Percentiles rank a stretch among this genome's conserved stretches.
Evolutionary conservation across 2,113 vertebrate genomes (phyloP).

Genomic region (Cettia cetti): DNA sequence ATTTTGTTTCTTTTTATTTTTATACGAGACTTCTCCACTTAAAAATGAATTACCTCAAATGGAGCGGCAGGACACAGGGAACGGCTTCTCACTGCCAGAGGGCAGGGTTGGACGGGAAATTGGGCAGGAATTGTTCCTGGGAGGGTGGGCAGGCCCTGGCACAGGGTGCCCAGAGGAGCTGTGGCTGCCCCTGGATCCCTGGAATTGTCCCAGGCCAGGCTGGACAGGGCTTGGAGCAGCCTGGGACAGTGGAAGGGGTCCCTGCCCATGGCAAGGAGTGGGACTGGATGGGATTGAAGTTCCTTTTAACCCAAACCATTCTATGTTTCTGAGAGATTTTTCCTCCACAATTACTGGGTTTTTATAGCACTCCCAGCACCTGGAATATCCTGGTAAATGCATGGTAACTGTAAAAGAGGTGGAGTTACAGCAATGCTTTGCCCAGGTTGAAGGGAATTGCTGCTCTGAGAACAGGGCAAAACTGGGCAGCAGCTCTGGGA

Average conservation of each 20-base stretch:
- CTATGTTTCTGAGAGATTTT: neutral
- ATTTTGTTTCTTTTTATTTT: neutral
- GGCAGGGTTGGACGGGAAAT: rapidly evolving
- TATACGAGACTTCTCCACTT: neutral
- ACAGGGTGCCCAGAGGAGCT: neutral
- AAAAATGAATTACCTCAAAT: rapidly evolving
- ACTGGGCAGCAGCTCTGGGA: neutral
- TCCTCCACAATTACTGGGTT: neutral
- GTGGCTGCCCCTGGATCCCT: neutral
- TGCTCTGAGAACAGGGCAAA: neutral
- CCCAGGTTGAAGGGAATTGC: neutral
- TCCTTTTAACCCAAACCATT: neutral
- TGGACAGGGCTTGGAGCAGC: rapidly evolving
- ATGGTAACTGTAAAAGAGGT: rapidly evolving
- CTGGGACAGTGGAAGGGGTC: neutral
- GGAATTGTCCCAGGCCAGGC: rapidly evolving
- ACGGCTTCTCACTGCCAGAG: neutral
- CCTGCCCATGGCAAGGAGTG: neutral
- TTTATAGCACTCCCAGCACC: neutral
- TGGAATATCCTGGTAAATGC: rapidly evolving
- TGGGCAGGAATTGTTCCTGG: rapidly evolving
- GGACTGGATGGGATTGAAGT: rapidly evolving
- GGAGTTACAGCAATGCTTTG: no score
- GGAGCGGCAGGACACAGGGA: rapidly evolving
- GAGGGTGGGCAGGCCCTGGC: no score